Evolutionary conservation across 2,797 vertebrate species (phyloP).

Genomic region (Myiothlypis chrysogaster): DNA sequence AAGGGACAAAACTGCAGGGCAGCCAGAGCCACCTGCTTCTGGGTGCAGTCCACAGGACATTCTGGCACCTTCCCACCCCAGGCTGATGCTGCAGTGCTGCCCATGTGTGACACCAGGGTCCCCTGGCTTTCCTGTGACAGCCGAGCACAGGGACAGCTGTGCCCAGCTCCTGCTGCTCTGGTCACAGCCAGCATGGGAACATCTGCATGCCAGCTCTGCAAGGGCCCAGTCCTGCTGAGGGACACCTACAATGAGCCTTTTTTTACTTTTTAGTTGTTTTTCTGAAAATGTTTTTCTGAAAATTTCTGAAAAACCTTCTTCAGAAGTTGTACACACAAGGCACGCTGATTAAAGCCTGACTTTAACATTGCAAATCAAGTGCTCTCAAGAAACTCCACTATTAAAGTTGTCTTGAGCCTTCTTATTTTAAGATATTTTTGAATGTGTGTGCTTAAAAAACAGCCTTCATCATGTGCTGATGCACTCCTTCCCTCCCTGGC

Average conservation of each 20-base stretch:
- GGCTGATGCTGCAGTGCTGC: neutral
- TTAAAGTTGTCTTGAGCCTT: neutral
- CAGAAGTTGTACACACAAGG: neutral
- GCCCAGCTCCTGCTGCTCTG: neutral
- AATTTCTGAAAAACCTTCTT: neutral
- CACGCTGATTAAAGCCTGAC: neutral
- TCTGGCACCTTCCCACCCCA: neutral
- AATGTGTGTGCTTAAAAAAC: fast-evolving
- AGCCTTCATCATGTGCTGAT: neutral
- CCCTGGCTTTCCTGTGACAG: neutral
- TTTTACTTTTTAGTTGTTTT: neutral
- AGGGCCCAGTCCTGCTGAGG: neutral
- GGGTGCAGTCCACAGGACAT: neutral
- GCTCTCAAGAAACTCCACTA: neutral
- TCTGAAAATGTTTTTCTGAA: neutral
- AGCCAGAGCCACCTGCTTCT: neutral
- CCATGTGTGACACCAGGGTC: neutral
- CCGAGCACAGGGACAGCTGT: neutral
- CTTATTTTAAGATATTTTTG: neutral
- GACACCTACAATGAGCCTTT: neutral
- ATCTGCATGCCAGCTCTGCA: neutral
- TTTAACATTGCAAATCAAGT: neutral
- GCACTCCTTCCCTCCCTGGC: neutral
- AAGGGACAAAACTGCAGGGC: neutral
- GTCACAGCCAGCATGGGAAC: neutral